phyloP scores from a whole-genome alignment of 2,797 vertebrate species.

The Macrochelys suwanniensis region DNA sequence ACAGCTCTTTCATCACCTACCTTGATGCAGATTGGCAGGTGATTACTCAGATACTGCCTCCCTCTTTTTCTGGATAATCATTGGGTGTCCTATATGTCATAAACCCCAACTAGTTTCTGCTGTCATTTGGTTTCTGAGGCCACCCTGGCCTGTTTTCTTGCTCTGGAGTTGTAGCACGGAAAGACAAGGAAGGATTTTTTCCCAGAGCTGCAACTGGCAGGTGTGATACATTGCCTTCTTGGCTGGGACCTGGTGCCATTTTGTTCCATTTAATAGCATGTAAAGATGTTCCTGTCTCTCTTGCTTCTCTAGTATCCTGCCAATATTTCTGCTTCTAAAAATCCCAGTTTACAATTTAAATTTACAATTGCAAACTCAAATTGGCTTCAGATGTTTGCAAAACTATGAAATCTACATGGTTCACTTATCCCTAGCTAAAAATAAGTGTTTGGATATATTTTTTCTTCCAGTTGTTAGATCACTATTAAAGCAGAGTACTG shows the following conservation, averaged over 20 bases:
- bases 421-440: neutral
- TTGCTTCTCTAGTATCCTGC: neutral
- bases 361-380: neutral
- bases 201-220: neutral
- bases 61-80: neutral
- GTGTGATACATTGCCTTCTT: neutral
- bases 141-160: neutral
- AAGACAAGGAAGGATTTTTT: neutral
- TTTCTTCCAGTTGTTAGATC: neutral
- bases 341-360: neutral
- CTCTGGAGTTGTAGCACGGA: neutral
- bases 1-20: neutral
- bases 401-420: neutral
- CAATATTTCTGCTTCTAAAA: neutral
- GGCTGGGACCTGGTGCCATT: too few relatives aligned
- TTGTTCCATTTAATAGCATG: neutral
- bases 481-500: neutral
- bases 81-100: neutral
- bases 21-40: neutral
- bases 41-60: neutral
- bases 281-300: neutral
- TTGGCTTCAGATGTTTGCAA: neutral
- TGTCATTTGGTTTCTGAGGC: neutral
- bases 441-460: neutral
- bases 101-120: neutral